These are phyloP conservation scores for Connochaetes taurinus DNA, from an alignment of 2,113 vertebrate genomes.

Conservation along the genomic window DNA sequence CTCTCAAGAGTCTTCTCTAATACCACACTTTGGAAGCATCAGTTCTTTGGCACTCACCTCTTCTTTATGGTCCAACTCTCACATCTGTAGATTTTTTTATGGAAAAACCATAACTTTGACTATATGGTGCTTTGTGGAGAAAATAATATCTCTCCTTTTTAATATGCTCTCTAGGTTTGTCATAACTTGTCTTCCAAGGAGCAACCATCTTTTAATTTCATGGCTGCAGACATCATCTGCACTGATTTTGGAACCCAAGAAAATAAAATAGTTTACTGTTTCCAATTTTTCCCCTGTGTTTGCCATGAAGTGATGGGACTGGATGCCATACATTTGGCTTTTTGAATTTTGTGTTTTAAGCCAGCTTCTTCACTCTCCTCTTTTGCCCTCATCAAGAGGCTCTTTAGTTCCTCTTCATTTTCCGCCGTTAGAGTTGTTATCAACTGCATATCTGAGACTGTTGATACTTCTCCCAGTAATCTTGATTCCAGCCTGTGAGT, in stretches of 20 bases:
- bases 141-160: background rate
- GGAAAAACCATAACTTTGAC: background rate
- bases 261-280: background rate
- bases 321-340: background rate
- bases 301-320: background rate
- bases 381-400: background rate
- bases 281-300: background rate
- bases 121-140: background rate
- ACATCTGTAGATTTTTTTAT: background rate
- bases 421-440: background rate
- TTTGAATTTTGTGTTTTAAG: background rate
- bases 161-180: background rate
- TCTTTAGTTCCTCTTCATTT: background rate
- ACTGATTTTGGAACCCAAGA: background rate
- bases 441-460: background rate
- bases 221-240: background rate
- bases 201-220: background rate
- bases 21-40: background rate
- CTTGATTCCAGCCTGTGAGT: background rate
- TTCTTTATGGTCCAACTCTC: background rate
- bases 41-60: background rate
- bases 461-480: background rate
- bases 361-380: background rate
- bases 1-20: background rate
- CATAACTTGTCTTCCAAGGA: background rate